phyloP scores from a whole-genome alignment of 2,797 vertebrate genomes.

The Pseudopleuronectes americanus region DNA sequence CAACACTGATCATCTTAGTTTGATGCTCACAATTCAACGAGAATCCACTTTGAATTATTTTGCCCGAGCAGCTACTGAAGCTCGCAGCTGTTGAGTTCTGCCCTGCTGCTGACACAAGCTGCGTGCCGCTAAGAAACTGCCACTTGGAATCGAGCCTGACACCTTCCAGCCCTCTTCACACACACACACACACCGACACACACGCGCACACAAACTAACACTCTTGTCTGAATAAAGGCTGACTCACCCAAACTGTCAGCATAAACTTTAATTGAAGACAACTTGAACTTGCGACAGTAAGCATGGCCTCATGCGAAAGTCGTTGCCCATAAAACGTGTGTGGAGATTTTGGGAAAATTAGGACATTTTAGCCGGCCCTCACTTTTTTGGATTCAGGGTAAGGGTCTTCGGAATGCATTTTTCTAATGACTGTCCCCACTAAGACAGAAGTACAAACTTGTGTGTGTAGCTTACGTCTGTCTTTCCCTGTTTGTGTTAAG shows the following conservation, averaged over 20 bases:
- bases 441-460: not conserved
- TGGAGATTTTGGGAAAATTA: too few relatives aligned
- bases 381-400: not conserved
- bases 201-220: conserved; percentile 4
- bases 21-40: conserved; percentile 50
- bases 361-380: too few relatives aligned
- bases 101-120: conserved; percentile 60
- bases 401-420: too few relatives aligned
- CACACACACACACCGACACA: conserved; percentile 15
- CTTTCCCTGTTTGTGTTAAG: not conserved
- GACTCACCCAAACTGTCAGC: conserved; percentile 41
- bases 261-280: conserved; percentile 12
- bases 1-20: conserved; percentile 31
- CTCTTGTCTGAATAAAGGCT: conserved; percentile 11
- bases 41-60: conserved; percentile 40
- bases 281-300: too few relatives aligned
- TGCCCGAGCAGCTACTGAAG: conserved; percentile 33
- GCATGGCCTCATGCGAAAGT: too few relatives aligned
- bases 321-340: too few relatives aligned
- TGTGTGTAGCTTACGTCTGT: not conserved
- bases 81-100: conserved; percentile 66
- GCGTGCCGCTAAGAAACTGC: conserved; percentile 13
- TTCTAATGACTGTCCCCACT: not conserved
- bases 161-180: not conserved
- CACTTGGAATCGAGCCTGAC: conserved; percentile 32